phyloP scores from a whole-genome alignment of 2,888 invertebrate species.

The Nomada fucata region DNA sequence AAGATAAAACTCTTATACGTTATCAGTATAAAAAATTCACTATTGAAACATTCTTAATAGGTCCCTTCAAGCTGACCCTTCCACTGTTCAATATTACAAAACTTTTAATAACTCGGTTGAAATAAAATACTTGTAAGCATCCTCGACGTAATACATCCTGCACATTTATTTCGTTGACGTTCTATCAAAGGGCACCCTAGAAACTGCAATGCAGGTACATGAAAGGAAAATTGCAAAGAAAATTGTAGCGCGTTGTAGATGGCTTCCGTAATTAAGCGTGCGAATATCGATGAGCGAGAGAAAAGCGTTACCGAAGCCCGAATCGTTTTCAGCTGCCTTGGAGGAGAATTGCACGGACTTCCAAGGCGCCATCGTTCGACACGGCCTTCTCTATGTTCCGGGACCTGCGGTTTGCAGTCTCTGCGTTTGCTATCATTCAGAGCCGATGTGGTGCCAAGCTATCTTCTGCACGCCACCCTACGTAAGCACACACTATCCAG shows the following conservation, averaged over 20 bases:
- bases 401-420: constrained; percentile 94
- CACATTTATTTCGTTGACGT: not conserved
- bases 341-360: constrained; percentile 94
- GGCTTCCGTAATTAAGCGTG: not conserved
- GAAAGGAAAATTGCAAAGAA: not conserved
- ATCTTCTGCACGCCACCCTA: constrained; percentile 94
- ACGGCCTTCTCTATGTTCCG: constrained; percentile 93
- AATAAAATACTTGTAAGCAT: no score
- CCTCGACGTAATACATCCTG: no score
- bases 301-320: not conserved
- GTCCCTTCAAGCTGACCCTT: no score
- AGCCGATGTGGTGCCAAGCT: constrained; percentile 94
- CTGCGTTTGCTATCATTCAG: constrained; percentile 94
- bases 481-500: constrained; percentile 86
- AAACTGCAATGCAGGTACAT: constrained; percentile 17
- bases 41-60: no score
- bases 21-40: no score
- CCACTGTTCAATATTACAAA: no score
- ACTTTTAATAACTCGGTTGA: no score
- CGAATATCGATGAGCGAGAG: not conserved
- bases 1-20: no score
- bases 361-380: constrained; percentile 91
- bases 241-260: not conserved
- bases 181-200: not conserved
- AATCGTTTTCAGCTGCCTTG: constrained; percentile 86